Percentiles rank a stretch among this genome's conserved stretches.
Conservation (phyloP, 2,888 invertebrate species). For the Galeruca laticollis region DNA sequence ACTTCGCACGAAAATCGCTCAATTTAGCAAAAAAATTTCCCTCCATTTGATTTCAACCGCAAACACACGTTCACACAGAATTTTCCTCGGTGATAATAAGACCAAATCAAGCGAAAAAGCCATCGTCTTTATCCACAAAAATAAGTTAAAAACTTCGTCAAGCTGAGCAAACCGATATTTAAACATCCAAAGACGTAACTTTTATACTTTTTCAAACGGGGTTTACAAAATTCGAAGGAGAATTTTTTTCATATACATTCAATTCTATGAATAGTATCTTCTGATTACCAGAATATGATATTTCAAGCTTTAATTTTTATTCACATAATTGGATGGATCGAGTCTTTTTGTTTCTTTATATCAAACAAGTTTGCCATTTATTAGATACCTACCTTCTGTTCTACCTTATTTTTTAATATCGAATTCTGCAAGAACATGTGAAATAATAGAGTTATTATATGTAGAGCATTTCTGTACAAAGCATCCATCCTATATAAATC, state of each 20-base stretch:
- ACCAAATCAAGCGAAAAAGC: conserved; percentile 37
- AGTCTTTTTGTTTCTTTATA: no score
- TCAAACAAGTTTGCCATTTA: no score
- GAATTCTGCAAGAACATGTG: no score
- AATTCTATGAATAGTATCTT: background rate
- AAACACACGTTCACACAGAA: conserved; percentile 26
- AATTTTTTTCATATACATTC: background rate
- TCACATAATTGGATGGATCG: no score
- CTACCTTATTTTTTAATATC: no score
- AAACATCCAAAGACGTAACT: conserved; percentile 36
- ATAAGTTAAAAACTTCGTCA: conserved; percentile 46
- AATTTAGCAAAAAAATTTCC: conserved; percentile 5
- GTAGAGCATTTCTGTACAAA: no score
- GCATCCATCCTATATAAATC: no score
- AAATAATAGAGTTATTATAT: no score
- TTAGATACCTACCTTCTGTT: no score
- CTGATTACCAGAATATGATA: no score
- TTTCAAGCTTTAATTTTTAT: no score
- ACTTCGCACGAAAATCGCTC: background rate
- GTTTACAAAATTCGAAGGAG: background rate
- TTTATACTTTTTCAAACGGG: background rate
- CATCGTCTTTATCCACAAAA: conserved; percentile 37
- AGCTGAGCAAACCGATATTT: conserved; percentile 46
- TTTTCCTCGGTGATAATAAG: conserved; percentile 9
- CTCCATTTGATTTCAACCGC: conserved; percentile 21